These are phyloP conservation scores for Semaprochilodus insignis DNA, from an alignment of 2,797 vertebrate species.

Conservation along the genomic window DNA sequence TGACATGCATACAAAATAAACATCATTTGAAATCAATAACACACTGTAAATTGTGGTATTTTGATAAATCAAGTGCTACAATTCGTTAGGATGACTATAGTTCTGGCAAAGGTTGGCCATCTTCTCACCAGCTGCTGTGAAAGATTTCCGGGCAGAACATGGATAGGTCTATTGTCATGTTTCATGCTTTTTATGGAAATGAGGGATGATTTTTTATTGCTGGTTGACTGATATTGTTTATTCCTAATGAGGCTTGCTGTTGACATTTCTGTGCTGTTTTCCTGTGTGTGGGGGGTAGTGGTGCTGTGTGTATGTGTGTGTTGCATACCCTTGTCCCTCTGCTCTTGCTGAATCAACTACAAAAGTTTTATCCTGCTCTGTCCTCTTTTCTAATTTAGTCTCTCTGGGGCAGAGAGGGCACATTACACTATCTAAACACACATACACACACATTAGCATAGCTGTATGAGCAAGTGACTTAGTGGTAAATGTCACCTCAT, in stretches of 20 bases:
- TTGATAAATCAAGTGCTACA: background rate
- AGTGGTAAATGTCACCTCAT: background rate
- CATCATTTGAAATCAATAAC: background rate
- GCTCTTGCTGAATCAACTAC: conserved; percentile 17
- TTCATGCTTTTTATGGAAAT: background rate
- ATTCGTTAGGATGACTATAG: background rate
- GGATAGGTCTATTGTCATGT: background rate
- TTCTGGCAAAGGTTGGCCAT: background rate
- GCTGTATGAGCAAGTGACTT: conserved; percentile 11
- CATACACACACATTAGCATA: background rate
- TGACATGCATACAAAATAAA: background rate
- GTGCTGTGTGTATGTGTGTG: conserved; percentile 8
- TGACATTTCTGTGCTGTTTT: background rate
- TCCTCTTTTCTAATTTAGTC: conserved; percentile 18
- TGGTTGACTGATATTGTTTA: conserved; percentile 11
- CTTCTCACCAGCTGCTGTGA: background rate
- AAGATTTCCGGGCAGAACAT: background rate
- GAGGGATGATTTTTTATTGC: background rate
- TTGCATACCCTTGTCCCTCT: conserved; percentile 35
- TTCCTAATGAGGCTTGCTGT: background rate
- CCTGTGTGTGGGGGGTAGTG: background rate
- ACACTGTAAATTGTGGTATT: background rate
- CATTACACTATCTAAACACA: conserved; percentile 19
- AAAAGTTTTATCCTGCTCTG: conserved; percentile 13
- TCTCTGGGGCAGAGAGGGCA: conserved; percentile 11